A percentile compares a stretch with the other conserved stretches of the same genome.
phyloP scores from a whole-genome alignment of 1,140 invertebrate species.

The Limonius californicus region DNA sequence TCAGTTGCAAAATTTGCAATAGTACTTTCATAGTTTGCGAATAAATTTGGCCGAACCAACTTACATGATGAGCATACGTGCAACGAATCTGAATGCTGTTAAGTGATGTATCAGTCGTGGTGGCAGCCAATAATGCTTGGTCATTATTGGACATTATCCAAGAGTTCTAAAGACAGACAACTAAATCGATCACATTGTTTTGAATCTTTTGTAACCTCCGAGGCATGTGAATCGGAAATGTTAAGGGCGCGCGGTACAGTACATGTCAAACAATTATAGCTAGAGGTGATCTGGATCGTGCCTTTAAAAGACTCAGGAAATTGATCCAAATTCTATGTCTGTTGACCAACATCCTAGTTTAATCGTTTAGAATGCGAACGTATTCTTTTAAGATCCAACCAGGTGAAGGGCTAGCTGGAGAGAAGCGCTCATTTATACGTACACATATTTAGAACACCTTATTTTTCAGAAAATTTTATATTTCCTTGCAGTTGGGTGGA shows the following conservation, averaged over 20 bases:
- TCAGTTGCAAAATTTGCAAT: too few relatives aligned
- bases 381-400: neutral
- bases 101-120: too few relatives aligned
- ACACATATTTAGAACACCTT: neutral
- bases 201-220: neutral
- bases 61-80: too few relatives aligned
- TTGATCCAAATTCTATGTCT: slow-evolving; percentile 17
- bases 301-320: slow-evolving; percentile 24
- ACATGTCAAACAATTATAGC: slow-evolving; percentile 23
- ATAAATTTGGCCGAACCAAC: too few relatives aligned
- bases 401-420: too few relatives aligned
- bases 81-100: too few relatives aligned
- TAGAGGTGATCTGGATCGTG: slow-evolving; percentile 16
- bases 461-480: too few relatives aligned
- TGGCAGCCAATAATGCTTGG: neutral
- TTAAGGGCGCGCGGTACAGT: neutral
- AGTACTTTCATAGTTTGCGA: too few relatives aligned
- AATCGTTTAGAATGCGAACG: neutral
- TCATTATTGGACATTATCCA: neutral
- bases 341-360: neutral
- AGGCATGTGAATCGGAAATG: neutral
- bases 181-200: neutral
- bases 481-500: too few relatives aligned
- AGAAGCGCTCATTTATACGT: too few relatives aligned
- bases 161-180: neutral